Evolutionary conservation across 2,113 vertebrate genomes (phyloP).

Genomic region (Leuciscus idus): DNA sequence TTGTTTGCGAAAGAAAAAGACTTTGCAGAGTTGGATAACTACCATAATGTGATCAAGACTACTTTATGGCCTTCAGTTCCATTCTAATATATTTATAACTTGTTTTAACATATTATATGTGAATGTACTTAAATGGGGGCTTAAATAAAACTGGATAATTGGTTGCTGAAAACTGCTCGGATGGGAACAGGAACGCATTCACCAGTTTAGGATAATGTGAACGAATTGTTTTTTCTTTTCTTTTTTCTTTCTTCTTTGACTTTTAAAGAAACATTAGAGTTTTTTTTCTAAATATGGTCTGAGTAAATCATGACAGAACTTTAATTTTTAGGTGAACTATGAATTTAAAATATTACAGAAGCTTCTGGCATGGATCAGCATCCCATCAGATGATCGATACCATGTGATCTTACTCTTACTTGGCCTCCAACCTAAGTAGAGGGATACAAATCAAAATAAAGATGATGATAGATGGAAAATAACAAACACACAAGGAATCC

Average conservation of each 20-base stretch:
- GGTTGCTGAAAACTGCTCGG: neutral
- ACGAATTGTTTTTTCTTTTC: too few species aligned
- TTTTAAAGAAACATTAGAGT: too few species aligned
- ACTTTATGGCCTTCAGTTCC: neutral
- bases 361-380: neutral
- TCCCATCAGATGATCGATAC: neutral
- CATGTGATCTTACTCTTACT: neutral
- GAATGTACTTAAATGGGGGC: neutral
- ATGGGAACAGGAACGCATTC: neutral
- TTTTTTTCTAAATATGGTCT: neutral
- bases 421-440: neutral
- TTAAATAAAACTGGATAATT: neutral
- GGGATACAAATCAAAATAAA: neutral
- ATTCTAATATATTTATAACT: neutral
- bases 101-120: neutral
- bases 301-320: neutral
- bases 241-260: neutral
- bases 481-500: neutral
- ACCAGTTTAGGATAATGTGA: neutral
- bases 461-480: neutral
- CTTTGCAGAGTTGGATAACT: neutral
- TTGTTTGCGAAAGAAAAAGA: neutral
- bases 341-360: neutral
- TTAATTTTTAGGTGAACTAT: neutral
- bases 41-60: conserved; percentile 1